Evolutionary conservation across 2,113 vertebrate genomes (phyloP).

Genomic region (Hippocampus comes): DNA sequence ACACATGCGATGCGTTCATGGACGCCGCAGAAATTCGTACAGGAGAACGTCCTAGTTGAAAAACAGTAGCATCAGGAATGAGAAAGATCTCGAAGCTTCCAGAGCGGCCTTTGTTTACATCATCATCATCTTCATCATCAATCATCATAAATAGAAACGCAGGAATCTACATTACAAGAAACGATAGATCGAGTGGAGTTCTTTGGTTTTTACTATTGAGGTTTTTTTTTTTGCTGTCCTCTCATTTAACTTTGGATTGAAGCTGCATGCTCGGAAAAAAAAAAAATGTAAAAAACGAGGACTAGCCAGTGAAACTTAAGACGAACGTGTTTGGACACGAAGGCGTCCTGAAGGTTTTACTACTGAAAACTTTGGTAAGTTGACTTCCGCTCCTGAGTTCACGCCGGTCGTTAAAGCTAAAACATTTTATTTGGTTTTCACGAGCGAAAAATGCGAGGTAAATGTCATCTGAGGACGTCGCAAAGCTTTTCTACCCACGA

Average conservation of each 20-base stretch:
- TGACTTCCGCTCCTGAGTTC: slow-evolving; percentile 70
- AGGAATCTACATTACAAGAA: slow-evolving; percentile 44
- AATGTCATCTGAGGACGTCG: neutral
- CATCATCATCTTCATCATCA: slow-evolving; percentile 27
- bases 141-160: slow-evolving; percentile 42
- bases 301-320: neutral
- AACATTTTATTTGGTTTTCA: slow-evolving; percentile 62
- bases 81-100: slow-evolving; percentile 41
- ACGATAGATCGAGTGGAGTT: slow-evolving; percentile 63
- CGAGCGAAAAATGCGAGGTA: slow-evolving; percentile 6
- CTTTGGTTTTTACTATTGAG: slow-evolving; percentile 81
- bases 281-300: slow-evolving; percentile 17
- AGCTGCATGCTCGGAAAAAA: slow-evolving; percentile 76
- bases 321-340: slow-evolving; percentile 1
- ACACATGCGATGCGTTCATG: slow-evolving; percentile 73
- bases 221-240: slow-evolving; percentile 70
- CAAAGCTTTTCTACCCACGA: neutral
- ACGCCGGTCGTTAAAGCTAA: slow-evolving; percentile 62
- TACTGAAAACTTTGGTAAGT: neutral
- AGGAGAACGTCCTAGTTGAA: slow-evolving; percentile 56
- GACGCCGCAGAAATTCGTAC: slow-evolving; percentile 68
- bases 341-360: slow-evolving; percentile 53
- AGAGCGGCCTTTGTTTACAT: slow-evolving; percentile 43
- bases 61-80: slow-evolving; percentile 25
- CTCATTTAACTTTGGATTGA: slow-evolving; percentile 77